These are phyloP conservation scores for Orbicella faveolata DNA, from an alignment of 64 coral and sea anemone species.

Conservation along the genomic window DNA sequence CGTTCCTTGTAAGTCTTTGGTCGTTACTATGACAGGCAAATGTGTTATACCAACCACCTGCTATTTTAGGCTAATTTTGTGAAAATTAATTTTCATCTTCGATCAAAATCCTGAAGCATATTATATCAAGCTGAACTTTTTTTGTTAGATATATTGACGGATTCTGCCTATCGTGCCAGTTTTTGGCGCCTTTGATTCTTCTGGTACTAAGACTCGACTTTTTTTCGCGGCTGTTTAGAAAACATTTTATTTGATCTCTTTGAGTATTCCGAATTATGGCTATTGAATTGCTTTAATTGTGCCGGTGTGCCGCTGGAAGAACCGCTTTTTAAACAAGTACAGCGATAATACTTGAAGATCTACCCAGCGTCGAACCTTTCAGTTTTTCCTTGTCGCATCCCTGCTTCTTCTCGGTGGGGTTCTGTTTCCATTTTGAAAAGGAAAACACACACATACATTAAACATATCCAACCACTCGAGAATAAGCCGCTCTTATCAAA, in stretches of 20 bases:
- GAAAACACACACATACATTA: not conserved
- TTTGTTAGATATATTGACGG: too few relatives aligned
- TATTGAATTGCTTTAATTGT: not conserved
- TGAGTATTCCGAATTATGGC: slow-evolving; percentile 9
- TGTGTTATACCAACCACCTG: not conserved
- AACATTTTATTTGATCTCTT: slow-evolving; percentile 22
- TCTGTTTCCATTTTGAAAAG: not conserved
- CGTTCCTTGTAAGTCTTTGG: not conserved
- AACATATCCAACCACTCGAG: not conserved
- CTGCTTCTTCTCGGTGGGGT: not conserved
- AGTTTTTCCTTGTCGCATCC: not conserved
- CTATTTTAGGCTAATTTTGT: not conserved
- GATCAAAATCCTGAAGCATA: too few relatives aligned
- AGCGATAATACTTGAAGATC: too few relatives aligned
- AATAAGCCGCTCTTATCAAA: not conserved
- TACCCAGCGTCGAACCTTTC: not conserved
- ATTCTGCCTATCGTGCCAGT: too few relatives aligned
- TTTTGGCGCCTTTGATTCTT: too few relatives aligned
- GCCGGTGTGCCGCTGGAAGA: too few relatives aligned
- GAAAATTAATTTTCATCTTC: too few relatives aligned
- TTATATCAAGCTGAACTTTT: too few relatives aligned
- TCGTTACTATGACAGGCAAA: slow-evolving; percentile 13
- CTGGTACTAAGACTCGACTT: too few relatives aligned
- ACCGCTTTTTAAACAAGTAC: too few relatives aligned
- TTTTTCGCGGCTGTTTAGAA: too few relatives aligned